Base-by-base conservation (phyloP, 2,797 vertebrate species). In the Fistularia commersonii region DNA sequence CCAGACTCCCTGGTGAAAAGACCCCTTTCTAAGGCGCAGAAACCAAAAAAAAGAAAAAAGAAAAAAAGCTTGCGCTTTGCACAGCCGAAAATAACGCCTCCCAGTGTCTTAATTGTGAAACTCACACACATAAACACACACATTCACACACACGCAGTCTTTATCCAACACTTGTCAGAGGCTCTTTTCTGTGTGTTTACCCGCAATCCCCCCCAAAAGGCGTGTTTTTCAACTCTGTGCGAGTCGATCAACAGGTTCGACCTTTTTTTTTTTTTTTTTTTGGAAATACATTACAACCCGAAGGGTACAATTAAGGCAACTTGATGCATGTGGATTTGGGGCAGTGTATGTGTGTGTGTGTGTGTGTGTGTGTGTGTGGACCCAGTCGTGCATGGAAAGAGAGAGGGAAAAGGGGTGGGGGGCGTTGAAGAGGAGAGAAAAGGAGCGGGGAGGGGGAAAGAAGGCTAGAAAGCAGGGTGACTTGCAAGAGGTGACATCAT, bases 401-500 rank as follows among this genome's bases (percentile, higher is more conserved):
- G 52, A 50, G 77, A 79, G 61, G 83, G 79, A 85, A 68, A n/a
- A n/a, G n/a, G n/a, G n/a, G n/a, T n/a, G n/a, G n/a, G n/a, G n/a
- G 68, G 70, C 68, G 65, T 73, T 79, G 66, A 70, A 79, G 70
- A 69, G 71, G 51, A 63, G 33, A 72, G 72, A 71, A 66, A 74
- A 78, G 39, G 62, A 67, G 69, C 53, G 49, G 69, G 64, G 77
- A 66, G 83, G 77, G 61, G 41, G 63, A 63, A 64, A 76, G 80
- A 84, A 76, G 83, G 77, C 54, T 63, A 34, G 56, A 69, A 80
- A 74, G 82, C 61, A 76, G 77, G 73, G 78, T 84, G 80, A 84
- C 79, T 84, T 82, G 76, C 64, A 69, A 82, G 71, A 77, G 82
- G 79, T 91, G 88, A 91, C 90, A 89, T 91, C 90, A 91, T 89